Evolutionary conservation across 1,140 invertebrate species (phyloP).

Genomic region (Daktulosphaira vitifoliae): DNA sequence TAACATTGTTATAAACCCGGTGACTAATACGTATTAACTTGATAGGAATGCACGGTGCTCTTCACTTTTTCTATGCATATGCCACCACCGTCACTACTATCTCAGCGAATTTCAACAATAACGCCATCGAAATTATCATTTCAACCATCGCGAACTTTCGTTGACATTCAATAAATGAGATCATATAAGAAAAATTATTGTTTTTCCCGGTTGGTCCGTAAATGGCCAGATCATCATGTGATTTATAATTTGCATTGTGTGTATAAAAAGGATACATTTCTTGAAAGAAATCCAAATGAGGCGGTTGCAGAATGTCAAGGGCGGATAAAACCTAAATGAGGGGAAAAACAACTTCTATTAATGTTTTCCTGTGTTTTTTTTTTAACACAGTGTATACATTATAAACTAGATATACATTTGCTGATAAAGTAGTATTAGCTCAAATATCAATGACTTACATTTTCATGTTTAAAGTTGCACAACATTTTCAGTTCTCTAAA

Average conservation of each 20-base stretch:
- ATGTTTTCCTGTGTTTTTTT: not conserved
- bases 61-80: not conserved
- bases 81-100: not conserved
- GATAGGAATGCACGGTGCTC: conserved; percentile 28
- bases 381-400: too few species aligned
- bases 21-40: conserved; percentile 26
- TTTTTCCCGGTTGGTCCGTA: conserved; percentile 18
- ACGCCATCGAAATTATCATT: too few species aligned
- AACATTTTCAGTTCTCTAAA: conserved; percentile 99
- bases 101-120: not conserved
- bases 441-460: conserved; percentile 62
- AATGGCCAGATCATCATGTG: not conserved
- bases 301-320: conserved; percentile 90
- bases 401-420: too few species aligned
- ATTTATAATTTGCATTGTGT: not conserved
- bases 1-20: conserved; percentile 26
- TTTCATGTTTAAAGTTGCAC: conserved; percentile 99
- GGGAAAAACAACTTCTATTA: conserved; percentile 39
- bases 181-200: too few species aligned
- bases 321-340: conserved; percentile 81
- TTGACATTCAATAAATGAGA: too few species aligned
- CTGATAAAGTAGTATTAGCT: too few species aligned
- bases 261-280: conserved; percentile 93
- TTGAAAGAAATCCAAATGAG: conserved; percentile 95
- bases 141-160: too few species aligned